phyloP scores from a whole-genome alignment of 2,113 vertebrate genomes.

The Malaclemys terrapin region DNA sequence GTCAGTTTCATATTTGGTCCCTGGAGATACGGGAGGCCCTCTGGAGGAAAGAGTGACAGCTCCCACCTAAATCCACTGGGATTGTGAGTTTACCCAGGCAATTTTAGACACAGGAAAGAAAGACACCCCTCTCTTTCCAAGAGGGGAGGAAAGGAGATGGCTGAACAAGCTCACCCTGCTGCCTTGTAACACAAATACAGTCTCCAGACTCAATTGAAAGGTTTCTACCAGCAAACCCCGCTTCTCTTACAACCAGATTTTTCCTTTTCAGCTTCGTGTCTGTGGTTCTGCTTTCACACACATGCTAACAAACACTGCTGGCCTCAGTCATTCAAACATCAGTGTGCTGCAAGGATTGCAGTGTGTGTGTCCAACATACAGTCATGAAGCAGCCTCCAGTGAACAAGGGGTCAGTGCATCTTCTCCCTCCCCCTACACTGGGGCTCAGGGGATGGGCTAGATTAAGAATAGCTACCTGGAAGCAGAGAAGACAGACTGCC shows the following conservation, averaged over 20 bases:
- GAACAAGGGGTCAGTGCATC: no score
- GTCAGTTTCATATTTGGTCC: neutral
- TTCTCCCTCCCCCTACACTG: neutral
- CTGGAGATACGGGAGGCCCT: neutral
- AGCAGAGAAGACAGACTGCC: neutral
- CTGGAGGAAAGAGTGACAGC: neutral
- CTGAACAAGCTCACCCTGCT: neutral
- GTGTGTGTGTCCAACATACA: no score
- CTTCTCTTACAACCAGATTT: neutral
- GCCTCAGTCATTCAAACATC: neutral
- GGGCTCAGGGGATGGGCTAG: neutral
- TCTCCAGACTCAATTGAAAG: neutral
- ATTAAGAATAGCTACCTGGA: neutral
- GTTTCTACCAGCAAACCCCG: neutral
- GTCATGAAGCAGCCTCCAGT: no score
- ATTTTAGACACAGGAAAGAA: neutral
- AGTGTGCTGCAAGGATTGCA: no score
- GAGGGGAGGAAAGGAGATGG: neutral
- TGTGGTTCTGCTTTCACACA: neutral
- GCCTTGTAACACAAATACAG: neutral
- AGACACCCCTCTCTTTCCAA: neutral
- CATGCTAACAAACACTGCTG: neutral
- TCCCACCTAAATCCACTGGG: neutral
- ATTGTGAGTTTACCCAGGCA: neutral
- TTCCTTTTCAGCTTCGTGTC: neutral